Conservation (phyloP, 1,140 invertebrate species). For the Drosophila parvula region DNA sequence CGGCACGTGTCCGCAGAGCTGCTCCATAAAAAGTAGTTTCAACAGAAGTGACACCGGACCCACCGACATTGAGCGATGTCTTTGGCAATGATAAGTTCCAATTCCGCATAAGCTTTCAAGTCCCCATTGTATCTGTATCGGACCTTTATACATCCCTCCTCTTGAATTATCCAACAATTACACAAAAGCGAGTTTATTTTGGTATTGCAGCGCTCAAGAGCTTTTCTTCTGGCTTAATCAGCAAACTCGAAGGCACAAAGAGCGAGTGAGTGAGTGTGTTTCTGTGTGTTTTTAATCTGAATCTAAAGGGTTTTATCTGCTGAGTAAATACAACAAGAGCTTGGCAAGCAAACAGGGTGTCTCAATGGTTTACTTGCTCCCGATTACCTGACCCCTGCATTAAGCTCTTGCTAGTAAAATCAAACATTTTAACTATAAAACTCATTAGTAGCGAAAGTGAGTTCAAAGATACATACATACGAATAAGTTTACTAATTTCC, state of each 20-base stretch:
- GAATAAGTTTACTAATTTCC: too few relatives aligned
- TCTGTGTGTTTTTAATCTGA: slow-evolving; percentile 50
- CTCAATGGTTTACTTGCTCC: neutral
- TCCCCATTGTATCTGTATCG: slow-evolving; percentile 15
- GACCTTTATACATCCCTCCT: slow-evolving; percentile 13
- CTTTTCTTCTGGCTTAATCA: slow-evolving; percentile 53
- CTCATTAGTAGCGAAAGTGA: neutral
- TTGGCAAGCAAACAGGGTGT: slow-evolving; percentile 37
- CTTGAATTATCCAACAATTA: slow-evolving; percentile 48
- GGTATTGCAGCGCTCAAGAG: slow-evolving; percentile 37
- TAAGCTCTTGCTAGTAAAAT: neutral
- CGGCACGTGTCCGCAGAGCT: slow-evolving; percentile 29
- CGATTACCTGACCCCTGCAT: neutral
- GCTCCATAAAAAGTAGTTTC: slow-evolving; percentile 17
- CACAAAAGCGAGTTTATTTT: slow-evolving; percentile 47
- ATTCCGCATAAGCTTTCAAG: slow-evolving; percentile 5
- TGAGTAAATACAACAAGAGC: slow-evolving; percentile 46
- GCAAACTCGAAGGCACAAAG: slow-evolving; percentile 46
- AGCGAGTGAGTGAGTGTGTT: slow-evolving; percentile 7
- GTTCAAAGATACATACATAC: too few relatives aligned
- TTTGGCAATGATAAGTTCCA: slow-evolving; percentile 31
- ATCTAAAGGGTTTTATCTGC: slow-evolving; percentile 39
- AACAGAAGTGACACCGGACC: slow-evolving; percentile 42
- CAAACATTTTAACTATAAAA: neutral
- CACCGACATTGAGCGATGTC: slow-evolving; percentile 18